Evolutionary conservation across 2,888 invertebrate species (phyloP).

Genomic region (Catocala fraxini): DNA sequence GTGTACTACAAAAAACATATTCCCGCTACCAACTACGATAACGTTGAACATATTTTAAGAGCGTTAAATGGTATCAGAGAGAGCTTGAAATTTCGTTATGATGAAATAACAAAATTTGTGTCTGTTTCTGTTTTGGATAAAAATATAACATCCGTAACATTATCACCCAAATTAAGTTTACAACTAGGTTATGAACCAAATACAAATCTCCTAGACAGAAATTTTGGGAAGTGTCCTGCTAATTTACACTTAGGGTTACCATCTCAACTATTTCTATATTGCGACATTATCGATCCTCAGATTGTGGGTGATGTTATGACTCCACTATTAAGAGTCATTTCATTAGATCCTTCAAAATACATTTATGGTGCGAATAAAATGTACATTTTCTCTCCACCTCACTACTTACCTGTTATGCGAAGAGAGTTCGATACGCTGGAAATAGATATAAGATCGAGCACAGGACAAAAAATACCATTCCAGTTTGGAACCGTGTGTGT

Average conservation of each 20-base stretch:
- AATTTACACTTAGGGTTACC: conserved; percentile 26
- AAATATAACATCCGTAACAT: too few relatives aligned
- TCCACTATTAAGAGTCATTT: conserved; percentile 40
- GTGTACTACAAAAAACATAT: too few relatives aligned
- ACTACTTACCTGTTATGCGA: conserved; percentile 51
- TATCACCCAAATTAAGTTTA: too few relatives aligned
- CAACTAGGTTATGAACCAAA: conserved; percentile 44
- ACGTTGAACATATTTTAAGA: too few relatives aligned
- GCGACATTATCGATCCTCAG: conserved; percentile 37
- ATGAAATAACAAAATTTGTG: too few relatives aligned
- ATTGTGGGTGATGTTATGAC: conserved; percentile 46
- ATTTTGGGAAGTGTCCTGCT: conserved; percentile 32
- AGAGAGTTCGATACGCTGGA: conserved; percentile 54
- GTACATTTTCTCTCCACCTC: conserved; percentile 37
- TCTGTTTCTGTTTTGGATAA: too few relatives aligned
- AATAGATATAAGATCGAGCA: conserved; percentile 56
- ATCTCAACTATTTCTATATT: conserved; percentile 37
- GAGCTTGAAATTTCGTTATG: too few relatives aligned
- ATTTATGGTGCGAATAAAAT: conserved; percentile 47
- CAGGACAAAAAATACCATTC: conserved; percentile 48
- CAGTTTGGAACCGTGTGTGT: conserved; percentile 50
- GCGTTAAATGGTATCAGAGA: too few relatives aligned
- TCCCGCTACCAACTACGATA: too few relatives aligned
- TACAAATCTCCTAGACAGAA: conserved; percentile 25
- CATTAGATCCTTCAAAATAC: conserved; percentile 30